These are phyloP conservation scores for Equus przewalskii DNA, from an alignment of 2,113 vertebrate genomes.

Conservation along the genomic window DNA sequence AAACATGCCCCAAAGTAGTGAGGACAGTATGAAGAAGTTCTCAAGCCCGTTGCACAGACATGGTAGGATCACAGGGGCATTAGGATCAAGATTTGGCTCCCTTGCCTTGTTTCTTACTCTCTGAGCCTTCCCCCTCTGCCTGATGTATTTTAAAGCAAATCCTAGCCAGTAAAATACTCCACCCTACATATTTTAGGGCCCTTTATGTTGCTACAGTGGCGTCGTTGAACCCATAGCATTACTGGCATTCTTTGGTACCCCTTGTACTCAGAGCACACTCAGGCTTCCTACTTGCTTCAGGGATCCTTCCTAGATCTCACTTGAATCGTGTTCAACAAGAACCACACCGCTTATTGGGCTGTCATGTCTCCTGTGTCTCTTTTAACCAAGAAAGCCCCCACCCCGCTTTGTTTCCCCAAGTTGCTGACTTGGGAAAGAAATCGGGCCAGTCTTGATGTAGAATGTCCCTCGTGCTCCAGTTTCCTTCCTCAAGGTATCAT, in stretches of 20 bases:
- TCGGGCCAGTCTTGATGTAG: neutral
- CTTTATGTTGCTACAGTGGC: accelerated
- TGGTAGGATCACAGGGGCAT: accelerated
- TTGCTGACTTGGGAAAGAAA: neutral
- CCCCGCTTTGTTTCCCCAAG: accelerated
- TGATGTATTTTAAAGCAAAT: neutral
- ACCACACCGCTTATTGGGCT: neutral
- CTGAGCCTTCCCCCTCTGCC: neutral
- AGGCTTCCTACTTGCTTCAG: neutral
- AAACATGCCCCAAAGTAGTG: neutral
- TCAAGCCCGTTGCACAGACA: accelerated
- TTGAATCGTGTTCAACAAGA: neutral
- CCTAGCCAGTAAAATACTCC: neutral
- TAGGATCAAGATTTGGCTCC: neutral
- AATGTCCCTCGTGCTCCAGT: accelerated
- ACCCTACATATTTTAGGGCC: neutral
- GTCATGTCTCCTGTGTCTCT: neutral
- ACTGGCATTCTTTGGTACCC: neutral
- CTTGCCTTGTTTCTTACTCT: neutral
- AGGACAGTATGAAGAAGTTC: neutral
- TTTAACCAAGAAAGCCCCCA: neutral
- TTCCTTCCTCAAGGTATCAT: neutral
- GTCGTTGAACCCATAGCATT: too few species aligned
- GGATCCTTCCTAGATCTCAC: neutral
- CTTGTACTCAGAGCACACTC: accelerated